phyloP scores from a whole-genome alignment of 1,140 invertebrate genomes.

The Drosophila trapezifrons region DNA sequence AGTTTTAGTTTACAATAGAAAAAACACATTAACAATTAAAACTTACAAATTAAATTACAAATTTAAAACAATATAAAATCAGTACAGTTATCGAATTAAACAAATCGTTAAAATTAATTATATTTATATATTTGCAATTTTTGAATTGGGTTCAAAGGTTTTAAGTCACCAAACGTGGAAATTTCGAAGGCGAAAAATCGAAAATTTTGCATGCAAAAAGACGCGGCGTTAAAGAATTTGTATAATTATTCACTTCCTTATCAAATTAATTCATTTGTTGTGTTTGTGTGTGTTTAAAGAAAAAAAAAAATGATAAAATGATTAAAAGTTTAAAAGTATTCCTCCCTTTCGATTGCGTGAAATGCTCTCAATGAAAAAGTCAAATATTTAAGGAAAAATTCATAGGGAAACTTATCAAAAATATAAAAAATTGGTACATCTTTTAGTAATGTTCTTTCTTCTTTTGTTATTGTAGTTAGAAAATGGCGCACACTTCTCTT shows the following conservation, averaged over 20 bases:
- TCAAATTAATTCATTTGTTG: conserved; percentile 52
- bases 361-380: conserved; percentile 42
- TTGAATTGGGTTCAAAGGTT: conserved; percentile 63
- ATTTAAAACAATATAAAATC: conserved; percentile 82
- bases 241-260: conserved; percentile 38
- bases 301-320: conserved; percentile 51
- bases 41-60: conserved; percentile 77
- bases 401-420: conserved; percentile 61
- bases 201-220: conserved; percentile 63
- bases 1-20: conserved; percentile 76
- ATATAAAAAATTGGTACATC: conserved; percentile 52
- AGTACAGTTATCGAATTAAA: conserved; percentile 80
- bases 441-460: conserved; percentile 47
- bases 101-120: conserved; percentile 73
- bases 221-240: conserved; percentile 55
- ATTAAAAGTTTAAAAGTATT: conserved; percentile 45
- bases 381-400: conserved; percentile 42
- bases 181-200: conserved; percentile 45
- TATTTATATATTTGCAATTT: conserved; percentile 81
- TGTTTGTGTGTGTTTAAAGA: conserved; percentile 70
- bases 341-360: conserved; percentile 31
- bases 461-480: conserved; percentile 66
- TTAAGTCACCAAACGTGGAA: conserved; percentile 72
- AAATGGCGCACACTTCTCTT: conserved; percentile 75
- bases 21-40: conserved; percentile 81